phyloP scores from a whole-genome alignment of 2,113 vertebrate genomes.

The Hucho hucho region DNA sequence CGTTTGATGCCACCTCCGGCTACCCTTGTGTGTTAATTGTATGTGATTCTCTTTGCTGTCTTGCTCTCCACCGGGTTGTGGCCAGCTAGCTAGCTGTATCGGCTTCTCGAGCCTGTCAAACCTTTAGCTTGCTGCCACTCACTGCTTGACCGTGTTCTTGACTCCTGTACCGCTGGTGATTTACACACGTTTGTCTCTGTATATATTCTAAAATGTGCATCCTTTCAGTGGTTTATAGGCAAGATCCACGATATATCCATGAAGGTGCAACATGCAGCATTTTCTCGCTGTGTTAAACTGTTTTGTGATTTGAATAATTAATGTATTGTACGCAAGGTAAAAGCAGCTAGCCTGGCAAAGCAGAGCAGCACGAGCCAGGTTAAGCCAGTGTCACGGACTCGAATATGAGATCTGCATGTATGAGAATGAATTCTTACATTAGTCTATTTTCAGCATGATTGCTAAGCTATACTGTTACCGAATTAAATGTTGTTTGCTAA shows the following conservation, averaged over 20 bases:
- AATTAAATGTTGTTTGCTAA: too few species aligned
- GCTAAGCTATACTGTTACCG: too few species aligned
- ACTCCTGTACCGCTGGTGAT: too few species aligned
- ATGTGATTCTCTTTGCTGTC: constrained; percentile 50
- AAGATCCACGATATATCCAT: too few species aligned
- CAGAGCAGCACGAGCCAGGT: constrained; percentile 13
- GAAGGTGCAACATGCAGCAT: too few species aligned
- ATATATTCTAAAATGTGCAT: too few species aligned
- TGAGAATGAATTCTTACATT: background rate
- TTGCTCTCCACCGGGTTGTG: constrained; percentile 2
- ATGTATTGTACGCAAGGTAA: constrained; percentile 42
- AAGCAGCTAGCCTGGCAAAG: background rate
- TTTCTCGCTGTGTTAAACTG: constrained; percentile 28
- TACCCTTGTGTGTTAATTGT: constrained; percentile 23
- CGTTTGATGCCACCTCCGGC: background rate
- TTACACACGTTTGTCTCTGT: too few species aligned
- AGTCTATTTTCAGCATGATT: too few species aligned
- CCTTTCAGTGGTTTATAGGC: too few species aligned
- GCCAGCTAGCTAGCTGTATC: constrained; percentile 11
- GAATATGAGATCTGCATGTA: background rate
- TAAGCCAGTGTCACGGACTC: background rate
- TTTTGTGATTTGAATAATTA: constrained; percentile 56
- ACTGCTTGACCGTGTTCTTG: too few species aligned
- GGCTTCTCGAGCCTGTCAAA: too few species aligned
- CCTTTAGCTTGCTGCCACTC: too few species aligned